A percentile compares a stretch with the other conserved stretches of the same genome.
phyloP scores from a whole-genome alignment of 2,113 vertebrate genomes.

The Nothoprocta perdicaria region DNA sequence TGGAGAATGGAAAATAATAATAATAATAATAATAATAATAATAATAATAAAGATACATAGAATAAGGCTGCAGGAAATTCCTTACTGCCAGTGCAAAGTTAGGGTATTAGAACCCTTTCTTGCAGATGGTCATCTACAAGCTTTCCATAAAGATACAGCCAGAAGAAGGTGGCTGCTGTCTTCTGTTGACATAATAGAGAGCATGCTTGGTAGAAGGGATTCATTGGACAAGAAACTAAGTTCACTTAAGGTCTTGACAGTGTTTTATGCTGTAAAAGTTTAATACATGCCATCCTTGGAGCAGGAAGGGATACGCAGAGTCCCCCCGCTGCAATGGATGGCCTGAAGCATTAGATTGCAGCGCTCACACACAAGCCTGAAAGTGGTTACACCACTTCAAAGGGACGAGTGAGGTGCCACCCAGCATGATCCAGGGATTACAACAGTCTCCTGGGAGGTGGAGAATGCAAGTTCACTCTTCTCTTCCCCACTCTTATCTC shows the following conservation, averaged over 20 bases:
- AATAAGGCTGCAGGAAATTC: not conserved
- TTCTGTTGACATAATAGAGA: not conserved
- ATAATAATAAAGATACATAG: not conserved
- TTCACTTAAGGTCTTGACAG: not conserved
- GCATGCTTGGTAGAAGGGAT: not conserved
- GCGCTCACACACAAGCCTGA: not conserved
- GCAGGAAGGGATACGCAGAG: not conserved
- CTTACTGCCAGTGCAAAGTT: not conserved
- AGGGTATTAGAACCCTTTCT: not conserved
- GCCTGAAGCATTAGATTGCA: conserved; percentile 37
- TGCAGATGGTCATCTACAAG: not conserved
- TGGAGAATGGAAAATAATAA: no score
- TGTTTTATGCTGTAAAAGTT: not conserved
- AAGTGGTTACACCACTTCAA: conserved; percentile 51
- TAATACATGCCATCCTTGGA: not conserved
- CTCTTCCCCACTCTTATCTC: not conserved
- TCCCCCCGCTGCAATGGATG: not conserved
- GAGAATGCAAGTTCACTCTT: conserved; percentile 15
- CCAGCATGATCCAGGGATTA: conserved; percentile 12
- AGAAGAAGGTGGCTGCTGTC: not conserved
- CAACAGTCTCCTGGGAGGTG: conserved; percentile 12
- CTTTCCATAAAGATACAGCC: not conserved
- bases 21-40: no score
- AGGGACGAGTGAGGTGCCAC: conserved; percentile 20
- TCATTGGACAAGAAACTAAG: not conserved